Percentiles rank a stretch among this genome's conserved stretches.
These are phyloP conservation scores for Pterocles gutturalis DNA, from an alignment of 2,113 vertebrate species.

Conservation along the genomic window DNA sequence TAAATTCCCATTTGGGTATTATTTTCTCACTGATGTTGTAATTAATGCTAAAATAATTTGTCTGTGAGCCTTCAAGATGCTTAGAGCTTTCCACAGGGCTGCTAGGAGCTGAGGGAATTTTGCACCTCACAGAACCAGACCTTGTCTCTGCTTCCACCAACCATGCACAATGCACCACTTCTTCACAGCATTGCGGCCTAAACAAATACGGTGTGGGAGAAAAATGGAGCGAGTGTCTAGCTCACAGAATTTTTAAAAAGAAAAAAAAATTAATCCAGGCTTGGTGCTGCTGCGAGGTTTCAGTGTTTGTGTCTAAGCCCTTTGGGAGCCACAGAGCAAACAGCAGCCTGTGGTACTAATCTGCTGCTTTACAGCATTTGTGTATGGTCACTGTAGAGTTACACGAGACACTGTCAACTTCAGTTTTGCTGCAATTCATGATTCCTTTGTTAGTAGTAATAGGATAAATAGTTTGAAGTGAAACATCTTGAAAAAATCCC, in stretches of 20 bases:
- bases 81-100: slow-evolving; percentile 31
- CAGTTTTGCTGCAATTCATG: slow-evolving; percentile 51
- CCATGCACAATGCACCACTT: background rate
- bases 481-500: slow-evolving; percentile 63
- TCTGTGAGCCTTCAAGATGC: slow-evolving; percentile 30
- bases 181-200: background rate
- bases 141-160: background rate
- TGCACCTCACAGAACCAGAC: background rate
- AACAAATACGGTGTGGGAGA: background rate
- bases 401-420: slow-evolving; percentile 48
- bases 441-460: slow-evolving; percentile 47
- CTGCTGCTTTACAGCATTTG: slow-evolving; percentile 40
- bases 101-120: slow-evolving; percentile 22
- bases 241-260: background rate
- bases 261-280: background rate
- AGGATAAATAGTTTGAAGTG: slow-evolving; percentile 53
- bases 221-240: background rate
- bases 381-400: slow-evolving; percentile 23
- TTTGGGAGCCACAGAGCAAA: slow-evolving; percentile 28
- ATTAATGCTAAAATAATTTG: slow-evolving; percentile 64
- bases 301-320: background rate
- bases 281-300: background rate
- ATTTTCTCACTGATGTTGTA: slow-evolving; percentile 61
- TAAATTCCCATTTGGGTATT: slow-evolving; percentile 42
- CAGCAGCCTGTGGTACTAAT: slow-evolving; percentile 35